phyloP scores from a whole-genome alignment of 2,113 vertebrate species.

The Microcebus jonahi region DNA sequence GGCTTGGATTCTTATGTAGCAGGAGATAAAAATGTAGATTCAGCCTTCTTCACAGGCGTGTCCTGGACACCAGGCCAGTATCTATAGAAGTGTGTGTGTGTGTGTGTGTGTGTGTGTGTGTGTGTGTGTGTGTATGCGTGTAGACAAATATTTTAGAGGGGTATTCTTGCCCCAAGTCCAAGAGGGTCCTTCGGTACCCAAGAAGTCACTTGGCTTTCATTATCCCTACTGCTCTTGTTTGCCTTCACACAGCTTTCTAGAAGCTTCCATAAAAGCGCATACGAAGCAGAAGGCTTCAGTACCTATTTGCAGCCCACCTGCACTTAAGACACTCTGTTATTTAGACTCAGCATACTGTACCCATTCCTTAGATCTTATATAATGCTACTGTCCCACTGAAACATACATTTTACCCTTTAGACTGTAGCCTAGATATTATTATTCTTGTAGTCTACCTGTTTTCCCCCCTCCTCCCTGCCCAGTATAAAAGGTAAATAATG shows the following conservation, averaged over 20 bases:
- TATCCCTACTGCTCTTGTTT: slow-evolving; percentile 2
- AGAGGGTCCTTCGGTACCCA: slow-evolving; percentile 24
- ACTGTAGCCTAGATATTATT: slow-evolving; percentile 45
- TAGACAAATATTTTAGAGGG: neutral
- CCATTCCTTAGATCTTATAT: slow-evolving; percentile 53
- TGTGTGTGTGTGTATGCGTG: neutral
- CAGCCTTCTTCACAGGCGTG: neutral
- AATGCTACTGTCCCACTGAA: neutral
- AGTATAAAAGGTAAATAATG: slow-evolving; percentile 71
- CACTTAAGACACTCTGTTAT: slow-evolving; percentile 77
- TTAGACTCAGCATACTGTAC: slow-evolving; percentile 71
- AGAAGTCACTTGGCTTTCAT: slow-evolving; percentile 40
- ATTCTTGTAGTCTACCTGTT: neutral
- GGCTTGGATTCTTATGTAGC: slow-evolving; percentile 41
- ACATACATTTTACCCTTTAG: slow-evolving; percentile 61
- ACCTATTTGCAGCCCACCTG: slow-evolving; percentile 70
- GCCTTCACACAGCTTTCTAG: slow-evolving; percentile 24
- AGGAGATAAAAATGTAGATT: slow-evolving; percentile 58
- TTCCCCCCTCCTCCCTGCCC: slow-evolving; percentile 7
- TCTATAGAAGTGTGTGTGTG: neutral
- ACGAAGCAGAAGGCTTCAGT: slow-evolving; percentile 65
- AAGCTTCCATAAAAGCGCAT: neutral
- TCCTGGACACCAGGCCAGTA: slow-evolving; percentile 57
- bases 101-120: neutral
- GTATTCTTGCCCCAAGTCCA: slow-evolving; percentile 25